phyloP scores from a whole-genome alignment of 1,140 invertebrate genomes.

The Uloborus diversus region DNA sequence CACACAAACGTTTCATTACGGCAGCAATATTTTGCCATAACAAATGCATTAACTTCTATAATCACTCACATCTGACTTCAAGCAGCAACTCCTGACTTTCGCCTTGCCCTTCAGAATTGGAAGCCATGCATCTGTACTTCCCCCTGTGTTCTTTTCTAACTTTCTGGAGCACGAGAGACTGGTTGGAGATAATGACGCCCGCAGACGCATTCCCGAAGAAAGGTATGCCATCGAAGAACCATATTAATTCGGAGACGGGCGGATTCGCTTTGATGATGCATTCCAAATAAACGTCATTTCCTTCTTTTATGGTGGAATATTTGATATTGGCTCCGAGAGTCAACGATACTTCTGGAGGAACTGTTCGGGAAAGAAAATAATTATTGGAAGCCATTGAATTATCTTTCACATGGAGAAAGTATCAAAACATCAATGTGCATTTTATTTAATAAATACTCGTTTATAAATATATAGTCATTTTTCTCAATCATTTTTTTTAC shows the following conservation, averaged over 20 bases:
- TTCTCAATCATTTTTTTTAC: no score
- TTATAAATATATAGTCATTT: no score
- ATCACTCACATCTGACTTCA: constrained; percentile 74
- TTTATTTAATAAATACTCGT: no score
- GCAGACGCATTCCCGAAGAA: constrained; percentile 67
- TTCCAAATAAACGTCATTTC: constrained; percentile 89
- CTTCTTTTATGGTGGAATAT: constrained; percentile 69
- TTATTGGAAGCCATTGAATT: neutral
- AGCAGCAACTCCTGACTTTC: constrained; percentile 83
- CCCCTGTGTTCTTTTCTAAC: constrained; percentile 56
- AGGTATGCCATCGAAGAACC: constrained; percentile 65
- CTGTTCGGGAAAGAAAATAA: constrained; percentile 7
- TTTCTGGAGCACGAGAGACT: constrained; percentile 57
- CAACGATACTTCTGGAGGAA: constrained; percentile 50
- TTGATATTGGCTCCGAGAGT: constrained; percentile 49
- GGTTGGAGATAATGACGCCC: constrained; percentile 75
- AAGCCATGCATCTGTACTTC: constrained; percentile 57
- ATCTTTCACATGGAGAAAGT: no score
- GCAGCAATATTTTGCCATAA: no score
- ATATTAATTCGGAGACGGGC: constrained; percentile 84
- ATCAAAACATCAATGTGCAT: no score
- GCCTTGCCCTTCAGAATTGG: constrained; percentile 70
- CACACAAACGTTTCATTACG: no score
- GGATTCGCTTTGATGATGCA: constrained; percentile 88
- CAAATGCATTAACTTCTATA: no score